Evolutionary conservation across 2,113 vertebrate genomes (phyloP), one percentile per base, ranked within the genome.

Genomic region (Scopus umbretta): DNA sequence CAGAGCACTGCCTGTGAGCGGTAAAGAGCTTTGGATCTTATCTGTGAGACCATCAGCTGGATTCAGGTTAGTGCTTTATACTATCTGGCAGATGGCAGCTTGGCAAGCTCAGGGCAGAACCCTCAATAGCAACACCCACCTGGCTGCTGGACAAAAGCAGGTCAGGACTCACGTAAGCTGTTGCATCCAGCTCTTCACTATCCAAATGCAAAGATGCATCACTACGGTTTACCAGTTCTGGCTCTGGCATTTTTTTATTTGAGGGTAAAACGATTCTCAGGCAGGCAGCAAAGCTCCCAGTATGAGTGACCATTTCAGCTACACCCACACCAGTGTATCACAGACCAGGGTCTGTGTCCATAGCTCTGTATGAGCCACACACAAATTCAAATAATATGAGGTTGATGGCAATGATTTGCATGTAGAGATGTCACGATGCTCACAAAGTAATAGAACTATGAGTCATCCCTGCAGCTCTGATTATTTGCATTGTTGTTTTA

Each of bases 21-120:
- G 68, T 91, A n/a, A 96, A 90, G 93, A 88, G 84, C 93, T 96
- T 87, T 95, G 93, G 84, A 10, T 72, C 56, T 50, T 52, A 75
- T 43, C 90, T 78, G 7, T 1, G 61, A 81, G 70, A 7, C 79
- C 70, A 7, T 86, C 71, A 65, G 86, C 83, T 89, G 95, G 78
- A 80, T 88, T 49, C 45, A 56, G 91, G 91, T 19, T 17, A 18
- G 52, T 45, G 89, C 74, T 89, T 75, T 23, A 23, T 66, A 4
- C 43, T 34, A 0, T 6, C 32, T 61, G 91, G 78, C 91, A 95
- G 89, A 78, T 67, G 95, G 88, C 76, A 92, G 70, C 79, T 61
- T 61, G 62, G 91, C 80, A 72, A 84, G 80, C 58, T 67, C 40
- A 29, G 85, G 85, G 45, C 94, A 83, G 55, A 72, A 14, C 29